Evolutionary conservation across 2,888 invertebrate species (phyloP).

Genomic region (Sphaerophoria taeniata): DNA sequence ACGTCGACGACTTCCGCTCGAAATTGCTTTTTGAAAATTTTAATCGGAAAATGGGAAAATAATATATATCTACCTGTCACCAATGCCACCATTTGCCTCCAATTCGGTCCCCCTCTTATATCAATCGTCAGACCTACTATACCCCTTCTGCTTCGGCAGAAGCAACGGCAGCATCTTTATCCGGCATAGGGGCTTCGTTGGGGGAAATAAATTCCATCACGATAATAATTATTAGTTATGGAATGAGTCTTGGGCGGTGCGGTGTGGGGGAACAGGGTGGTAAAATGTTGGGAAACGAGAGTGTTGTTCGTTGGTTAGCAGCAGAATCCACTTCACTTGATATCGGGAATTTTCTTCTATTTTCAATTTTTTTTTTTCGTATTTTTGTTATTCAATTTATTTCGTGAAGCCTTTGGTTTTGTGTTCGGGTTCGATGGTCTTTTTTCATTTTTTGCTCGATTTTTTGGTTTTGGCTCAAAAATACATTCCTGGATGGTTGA

Average conservation of each 20-base stretch:
- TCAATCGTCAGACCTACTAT: neutral
- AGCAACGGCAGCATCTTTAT: neutral
- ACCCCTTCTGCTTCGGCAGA: neutral
- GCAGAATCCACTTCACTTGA: constrained; percentile 39
- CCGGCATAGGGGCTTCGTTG: constrained; percentile 8
- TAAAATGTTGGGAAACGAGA: neutral
- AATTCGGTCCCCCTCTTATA: neutral
- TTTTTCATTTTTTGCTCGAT: constrained; percentile 28
- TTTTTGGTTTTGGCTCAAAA: constrained; percentile 12
- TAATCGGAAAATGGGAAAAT: constrained; percentile 69
- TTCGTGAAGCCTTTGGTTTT: constrained; percentile 34
- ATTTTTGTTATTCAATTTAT: constrained; percentile 8
- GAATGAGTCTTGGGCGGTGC: constrained; percentile 19
- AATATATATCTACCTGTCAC: constrained; percentile 52
- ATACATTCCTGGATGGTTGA: constrained; percentile 66
- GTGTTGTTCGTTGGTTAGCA: neutral
- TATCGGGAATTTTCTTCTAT: constrained; percentile 34
- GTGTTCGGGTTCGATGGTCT: constrained; percentile 46
- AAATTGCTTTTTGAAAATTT: constrained; percentile 72
- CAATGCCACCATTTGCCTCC: constrained; percentile 21
- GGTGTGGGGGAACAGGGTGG: neutral
- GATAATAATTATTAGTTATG: constrained; percentile 71
- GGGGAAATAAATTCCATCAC: constrained; percentile 64
- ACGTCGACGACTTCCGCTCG: constrained; percentile 59
- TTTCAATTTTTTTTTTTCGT: constrained; percentile 1